phyloP scores from a whole-genome alignment of 1,140 invertebrate species.

The Lordiphosa collinella region DNA sequence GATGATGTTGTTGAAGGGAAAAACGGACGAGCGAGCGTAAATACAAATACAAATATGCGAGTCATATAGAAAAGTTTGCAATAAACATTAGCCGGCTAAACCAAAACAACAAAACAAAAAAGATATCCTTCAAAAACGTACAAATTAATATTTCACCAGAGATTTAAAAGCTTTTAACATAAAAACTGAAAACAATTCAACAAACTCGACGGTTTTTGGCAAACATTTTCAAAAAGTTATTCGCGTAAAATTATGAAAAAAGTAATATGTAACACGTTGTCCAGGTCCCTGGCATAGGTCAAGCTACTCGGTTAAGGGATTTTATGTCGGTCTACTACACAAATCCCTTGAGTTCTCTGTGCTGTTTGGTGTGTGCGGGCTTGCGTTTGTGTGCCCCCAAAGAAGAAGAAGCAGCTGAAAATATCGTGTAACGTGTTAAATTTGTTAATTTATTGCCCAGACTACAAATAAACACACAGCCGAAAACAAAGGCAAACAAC shows the following conservation, averaged over 20 bases:
- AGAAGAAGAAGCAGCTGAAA: slow-evolving; percentile 21
- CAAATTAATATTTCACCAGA: slow-evolving; percentile 74
- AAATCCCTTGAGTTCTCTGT: slow-evolving; percentile 24
- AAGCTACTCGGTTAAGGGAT: slow-evolving; percentile 34
- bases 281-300: slow-evolving; percentile 34
- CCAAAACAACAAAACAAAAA: slow-evolving; percentile 25
- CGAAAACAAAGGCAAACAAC: slow-evolving; percentile 7
- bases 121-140: slow-evolving; percentile 66
- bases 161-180: slow-evolving; percentile 53
- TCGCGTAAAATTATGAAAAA: slow-evolving; percentile 67
- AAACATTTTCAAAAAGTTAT: slow-evolving; percentile 38
- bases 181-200: slow-evolving; percentile 18
- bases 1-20: slow-evolving; percentile 20
- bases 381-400: slow-evolving; percentile 1
- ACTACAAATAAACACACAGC: slow-evolving; percentile 52
- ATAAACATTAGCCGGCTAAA: slow-evolving; percentile 17
- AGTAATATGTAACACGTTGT: slow-evolving; percentile 47
- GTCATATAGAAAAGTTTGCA: slow-evolving; percentile 22
- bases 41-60: slow-evolving; percentile 26
- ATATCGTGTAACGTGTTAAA: slow-evolving; percentile 60
- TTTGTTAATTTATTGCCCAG: slow-evolving; percentile 66
- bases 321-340: slow-evolving; percentile 17
- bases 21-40: slow-evolving; percentile 19
- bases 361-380: background rate
- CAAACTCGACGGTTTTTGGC: slow-evolving; percentile 42